Evolutionary conservation across 2,113 vertebrate species (phyloP).

Genomic region (Octodon degus): DNA sequence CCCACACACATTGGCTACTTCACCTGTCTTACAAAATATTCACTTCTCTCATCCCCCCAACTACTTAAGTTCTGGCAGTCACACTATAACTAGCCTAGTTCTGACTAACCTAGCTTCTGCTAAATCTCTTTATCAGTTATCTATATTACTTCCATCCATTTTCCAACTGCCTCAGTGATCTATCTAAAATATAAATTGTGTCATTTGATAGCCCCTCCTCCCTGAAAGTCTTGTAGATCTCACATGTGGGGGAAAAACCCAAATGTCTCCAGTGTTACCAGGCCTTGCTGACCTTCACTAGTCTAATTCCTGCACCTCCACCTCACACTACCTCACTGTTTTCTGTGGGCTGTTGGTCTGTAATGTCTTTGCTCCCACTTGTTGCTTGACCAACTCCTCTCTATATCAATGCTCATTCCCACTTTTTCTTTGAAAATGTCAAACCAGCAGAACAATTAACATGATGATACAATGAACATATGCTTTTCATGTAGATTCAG

Average conservation of each 20-base stretch:
- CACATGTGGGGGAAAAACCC: background rate
- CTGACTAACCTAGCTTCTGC: background rate
- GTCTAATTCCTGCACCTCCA: background rate
- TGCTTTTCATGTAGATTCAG: background rate
- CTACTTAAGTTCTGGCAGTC: background rate
- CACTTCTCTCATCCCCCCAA: background rate
- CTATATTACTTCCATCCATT: background rate
- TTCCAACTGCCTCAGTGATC: background rate
- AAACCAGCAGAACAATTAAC: background rate
- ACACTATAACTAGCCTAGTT: background rate
- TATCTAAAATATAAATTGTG: background rate
- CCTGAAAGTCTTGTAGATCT: background rate
- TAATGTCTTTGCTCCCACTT: background rate
- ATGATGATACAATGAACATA: background rate
- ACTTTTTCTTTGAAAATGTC: slow-evolving; percentile 38
- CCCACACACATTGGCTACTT: background rate
- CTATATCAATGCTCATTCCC: background rate
- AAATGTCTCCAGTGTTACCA: background rate
- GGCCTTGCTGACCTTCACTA: background rate
- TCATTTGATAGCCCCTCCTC: background rate
- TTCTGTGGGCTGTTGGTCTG: background rate
- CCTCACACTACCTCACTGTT: background rate
- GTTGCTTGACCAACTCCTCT: background rate
- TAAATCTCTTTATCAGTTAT: background rate
- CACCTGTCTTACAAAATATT: background rate